phyloP scores from a whole-genome alignment of 1,140 invertebrate species.

The Trissolcus basalis region DNA sequence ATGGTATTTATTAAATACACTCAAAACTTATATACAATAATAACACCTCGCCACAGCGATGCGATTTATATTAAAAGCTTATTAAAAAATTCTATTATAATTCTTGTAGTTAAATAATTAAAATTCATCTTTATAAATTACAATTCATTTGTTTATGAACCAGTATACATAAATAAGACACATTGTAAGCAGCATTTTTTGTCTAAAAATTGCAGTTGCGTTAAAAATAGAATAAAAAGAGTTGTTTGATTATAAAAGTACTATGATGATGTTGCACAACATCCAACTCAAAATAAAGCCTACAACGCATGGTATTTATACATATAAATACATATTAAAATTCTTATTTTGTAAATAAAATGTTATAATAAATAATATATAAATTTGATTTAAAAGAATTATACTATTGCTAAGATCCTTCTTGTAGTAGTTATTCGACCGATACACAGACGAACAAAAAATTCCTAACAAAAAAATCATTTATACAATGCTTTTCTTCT shows the following conservation, averaged over 20 bases:
- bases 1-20: conserved; percentile 37
- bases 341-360: conserved; percentile 48
- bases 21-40: conserved; percentile 57
- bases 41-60: conserved; percentile 20
- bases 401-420: conserved; percentile 49
- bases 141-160: conserved; percentile 37
- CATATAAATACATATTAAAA: conserved; percentile 55
- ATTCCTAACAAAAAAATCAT: conserved; percentile 21
- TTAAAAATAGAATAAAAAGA: neutral
- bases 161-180: conserved; percentile 48
- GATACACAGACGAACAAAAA: conserved; percentile 1
- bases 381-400: conserved; percentile 45
- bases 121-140: conserved; percentile 39
- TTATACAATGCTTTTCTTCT: conserved; percentile 25
- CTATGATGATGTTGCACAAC: conserved; percentile 9
- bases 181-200: conserved; percentile 46
- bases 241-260: conserved; percentile 4
- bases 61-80: conserved; percentile 45
- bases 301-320: conserved; percentile 53
- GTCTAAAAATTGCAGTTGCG: too few relatives aligned
- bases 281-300: conserved; percentile 32
- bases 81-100: conserved; percentile 41
- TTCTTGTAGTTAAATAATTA: conserved; percentile 45
- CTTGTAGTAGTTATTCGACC: conserved; percentile 18
- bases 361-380: conserved; percentile 56